Conservation (phyloP, 2,888 invertebrate genomes). For the Nomada goodeniana region DNA sequence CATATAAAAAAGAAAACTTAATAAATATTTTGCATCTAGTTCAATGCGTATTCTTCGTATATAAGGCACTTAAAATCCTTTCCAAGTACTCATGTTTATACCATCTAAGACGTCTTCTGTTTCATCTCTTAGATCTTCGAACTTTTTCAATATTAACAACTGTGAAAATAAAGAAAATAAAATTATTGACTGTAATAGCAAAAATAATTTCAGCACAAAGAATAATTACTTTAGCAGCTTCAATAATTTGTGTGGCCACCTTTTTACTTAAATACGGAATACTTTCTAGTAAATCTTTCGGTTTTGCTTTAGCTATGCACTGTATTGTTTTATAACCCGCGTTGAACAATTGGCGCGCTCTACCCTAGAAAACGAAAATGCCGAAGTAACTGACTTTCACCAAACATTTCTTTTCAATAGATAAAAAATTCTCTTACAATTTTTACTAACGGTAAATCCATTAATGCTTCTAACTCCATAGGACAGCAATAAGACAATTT, state of each 20-base stretch:
- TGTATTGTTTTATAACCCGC: constrained; percentile 93
- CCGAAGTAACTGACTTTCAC: not conserved
- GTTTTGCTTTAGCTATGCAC: constrained; percentile 90
- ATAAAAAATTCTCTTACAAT: constrained; percentile 85
- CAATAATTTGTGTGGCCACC: constrained; percentile 92
- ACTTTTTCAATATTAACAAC: constrained; percentile 89
- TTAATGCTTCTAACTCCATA: constrained; percentile 91
- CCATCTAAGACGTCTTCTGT: constrained; percentile 90
- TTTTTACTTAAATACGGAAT: constrained; percentile 90
- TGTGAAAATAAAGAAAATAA: constrained; percentile 44
- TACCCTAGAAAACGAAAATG: constrained; percentile 85
- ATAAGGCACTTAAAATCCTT: not conserved
- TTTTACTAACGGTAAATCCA: constrained; percentile 96
- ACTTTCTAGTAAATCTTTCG: constrained; percentile 86
- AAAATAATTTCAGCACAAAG: constrained; percentile 9
- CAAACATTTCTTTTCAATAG: not conserved
- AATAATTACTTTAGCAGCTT: constrained; percentile 91
- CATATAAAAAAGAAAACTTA: not conserved
- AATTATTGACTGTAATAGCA: constrained; percentile 7
- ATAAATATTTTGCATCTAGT: not conserved
- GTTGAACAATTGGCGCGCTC: constrained; percentile 93
- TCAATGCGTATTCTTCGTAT: too few relatives aligned
- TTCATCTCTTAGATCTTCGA: constrained; percentile 94
- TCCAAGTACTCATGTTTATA: constrained; percentile 71
- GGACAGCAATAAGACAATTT: constrained; percentile 93